Evolutionary conservation across 2,797 vertebrate genomes (phyloP), one percentile per base, ranked within the genome.

Genomic region (Chrysolophus pictus): DNA sequence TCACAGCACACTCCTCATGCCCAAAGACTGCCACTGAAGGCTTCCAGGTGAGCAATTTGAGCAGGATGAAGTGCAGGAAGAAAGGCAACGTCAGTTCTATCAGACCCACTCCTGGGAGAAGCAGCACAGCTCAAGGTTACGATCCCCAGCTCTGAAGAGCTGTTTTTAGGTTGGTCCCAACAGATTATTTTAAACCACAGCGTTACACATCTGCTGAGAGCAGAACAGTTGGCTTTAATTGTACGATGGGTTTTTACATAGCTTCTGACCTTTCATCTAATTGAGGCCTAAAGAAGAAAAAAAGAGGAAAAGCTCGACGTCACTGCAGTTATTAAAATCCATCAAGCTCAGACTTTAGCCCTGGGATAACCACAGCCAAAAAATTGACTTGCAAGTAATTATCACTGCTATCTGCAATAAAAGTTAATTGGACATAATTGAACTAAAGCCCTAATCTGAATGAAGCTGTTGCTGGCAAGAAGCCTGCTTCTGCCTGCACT

Each of bases 351-450:
- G 97, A 94, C 95, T 97, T 97, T 94, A 97, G 96, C 93, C 84
- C 94, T 96, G 92, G 94, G 96, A 96, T 95, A 97, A 97, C 93
- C 94, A 89, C 93, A 88, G 96, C 92, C 96, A 97, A 97, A 97
- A 97, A 97, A 97, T 94, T 97, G 97, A 96, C 97, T 97, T 94
- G 94, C 93, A 96, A 97, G 96, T 97, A 98, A 98, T 98, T 97
- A 98, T 97, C 97, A 95, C 91, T 84, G 94, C 97, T 97, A 97
- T 97, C 96, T 97, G 96, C 97, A 97, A 97, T 98, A 97, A 97
- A 97, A 98, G 97, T 97, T 98, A 98, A 98, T 97, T 97, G 97
- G 96, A 97, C 96, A 95, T 97, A 97, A 98, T 94, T 98, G 97
- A 97, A 98, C 97, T 97, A 97, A 97, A 76, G 93, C 97, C 97